Conservation (phyloP, 23 tunicate species). For the Oikopleura dioica region DNA sequence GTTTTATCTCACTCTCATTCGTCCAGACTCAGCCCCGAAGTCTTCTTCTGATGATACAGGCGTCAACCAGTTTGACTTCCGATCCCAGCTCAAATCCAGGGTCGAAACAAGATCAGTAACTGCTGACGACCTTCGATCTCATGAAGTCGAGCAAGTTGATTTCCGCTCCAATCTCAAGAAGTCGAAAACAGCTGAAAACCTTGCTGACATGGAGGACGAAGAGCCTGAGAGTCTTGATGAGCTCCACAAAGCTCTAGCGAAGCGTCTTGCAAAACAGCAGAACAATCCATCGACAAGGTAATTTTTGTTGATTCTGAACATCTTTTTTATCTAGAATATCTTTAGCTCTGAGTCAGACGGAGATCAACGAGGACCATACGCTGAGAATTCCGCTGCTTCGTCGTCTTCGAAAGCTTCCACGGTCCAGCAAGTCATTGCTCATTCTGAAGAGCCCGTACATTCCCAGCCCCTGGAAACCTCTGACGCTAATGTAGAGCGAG, state of each 20-base stretch:
- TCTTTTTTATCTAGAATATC: too few relatives aligned
- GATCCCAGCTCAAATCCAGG: neutral
- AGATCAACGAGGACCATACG: too few relatives aligned
- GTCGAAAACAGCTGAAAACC: neutral
- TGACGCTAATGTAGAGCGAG: neutral
- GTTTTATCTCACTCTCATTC: too few relatives aligned
- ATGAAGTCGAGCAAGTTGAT: neutral
- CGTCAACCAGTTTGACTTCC: too few relatives aligned
- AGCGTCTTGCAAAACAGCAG: too few relatives aligned
- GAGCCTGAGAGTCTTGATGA: neutral
- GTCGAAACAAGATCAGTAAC: neutral
- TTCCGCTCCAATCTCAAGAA: neutral
- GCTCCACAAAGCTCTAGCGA: too few relatives aligned
- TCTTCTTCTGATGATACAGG: too few relatives aligned
- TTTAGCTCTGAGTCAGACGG: too few relatives aligned
- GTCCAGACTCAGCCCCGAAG: too few relatives aligned
- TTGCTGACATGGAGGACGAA: neutral
- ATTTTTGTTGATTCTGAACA: too few relatives aligned
- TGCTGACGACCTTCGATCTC: neutral
- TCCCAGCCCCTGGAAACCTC: neutral
- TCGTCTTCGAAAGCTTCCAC: neutral
- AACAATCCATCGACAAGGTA: too few relatives aligned
- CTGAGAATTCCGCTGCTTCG: neutral
- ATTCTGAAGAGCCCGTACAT: neutral
- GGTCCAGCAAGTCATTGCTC: neutral